phyloP scores from a whole-genome alignment of 2,888 invertebrate genomes.

The Ormyrus nitidulus region DNA sequence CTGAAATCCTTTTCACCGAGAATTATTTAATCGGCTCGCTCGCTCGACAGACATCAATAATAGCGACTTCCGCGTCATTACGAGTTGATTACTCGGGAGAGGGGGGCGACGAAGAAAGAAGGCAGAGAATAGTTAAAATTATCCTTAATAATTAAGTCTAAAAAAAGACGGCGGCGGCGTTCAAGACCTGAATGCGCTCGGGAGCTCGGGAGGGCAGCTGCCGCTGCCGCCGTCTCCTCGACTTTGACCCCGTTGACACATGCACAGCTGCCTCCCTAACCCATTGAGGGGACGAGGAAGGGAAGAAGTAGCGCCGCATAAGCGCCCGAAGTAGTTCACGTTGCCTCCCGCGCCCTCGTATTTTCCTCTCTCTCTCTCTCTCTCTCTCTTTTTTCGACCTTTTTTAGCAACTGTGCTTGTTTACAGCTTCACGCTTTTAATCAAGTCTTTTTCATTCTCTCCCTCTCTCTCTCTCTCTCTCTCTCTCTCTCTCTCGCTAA shows the following conservation, averaged over 20 bases:
- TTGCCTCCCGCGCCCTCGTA: not conserved
- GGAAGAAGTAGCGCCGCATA: not conserved
- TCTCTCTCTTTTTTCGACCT: not conserved
- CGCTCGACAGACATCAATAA: too few species aligned
- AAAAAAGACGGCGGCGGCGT: slow-evolving; percentile 11
- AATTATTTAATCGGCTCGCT: too few species aligned
- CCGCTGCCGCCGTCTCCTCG: slow-evolving; percentile 25
- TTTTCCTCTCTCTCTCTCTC: not conserved
- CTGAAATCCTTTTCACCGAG: too few species aligned
- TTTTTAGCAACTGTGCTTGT: slow-evolving; percentile 11
- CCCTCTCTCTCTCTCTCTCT: too few species aligned
- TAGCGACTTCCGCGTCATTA: too few species aligned
- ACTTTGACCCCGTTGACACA: slow-evolving; percentile 39
- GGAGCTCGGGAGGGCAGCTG: not conserved
- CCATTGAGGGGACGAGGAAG: slow-evolving; percentile 1
- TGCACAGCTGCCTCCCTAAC: not conserved
- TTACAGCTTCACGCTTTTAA: slow-evolving; percentile 22
- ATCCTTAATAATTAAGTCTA: slow-evolving; percentile 28
- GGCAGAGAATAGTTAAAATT: slow-evolving; percentile 16
- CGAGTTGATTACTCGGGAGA: too few species aligned
- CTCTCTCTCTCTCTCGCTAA: too few species aligned
- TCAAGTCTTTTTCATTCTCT: not conserved
- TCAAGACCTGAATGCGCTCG: not conserved
- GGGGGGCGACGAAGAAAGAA: not conserved
- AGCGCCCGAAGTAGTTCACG: slow-evolving; percentile 16